These are phyloP conservation scores for Phalangium opilio DNA, from an alignment of 2,888 invertebrate genomes.

Conservation along the genomic window DNA sequence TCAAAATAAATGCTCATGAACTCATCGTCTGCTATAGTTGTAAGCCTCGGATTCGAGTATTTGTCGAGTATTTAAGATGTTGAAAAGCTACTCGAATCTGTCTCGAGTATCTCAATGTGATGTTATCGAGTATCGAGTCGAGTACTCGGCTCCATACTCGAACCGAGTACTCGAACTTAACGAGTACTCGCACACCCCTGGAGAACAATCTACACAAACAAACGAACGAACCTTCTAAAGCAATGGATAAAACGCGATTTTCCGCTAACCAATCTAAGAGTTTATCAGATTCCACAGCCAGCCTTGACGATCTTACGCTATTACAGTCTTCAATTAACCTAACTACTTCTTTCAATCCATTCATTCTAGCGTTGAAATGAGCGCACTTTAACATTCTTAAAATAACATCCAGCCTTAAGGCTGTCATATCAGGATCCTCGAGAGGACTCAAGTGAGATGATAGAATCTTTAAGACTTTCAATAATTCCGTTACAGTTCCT, in stretches of 20 bases:
- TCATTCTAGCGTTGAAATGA: conserved; percentile 38
- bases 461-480: conserved; percentile 32
- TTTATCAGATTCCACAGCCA: conserved; percentile 28
- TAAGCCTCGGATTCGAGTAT: no score
- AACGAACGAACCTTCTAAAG: conserved; percentile 34
- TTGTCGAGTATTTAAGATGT: no score
- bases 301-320: conserved; percentile 24
- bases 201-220: no score
- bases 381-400: conserved; percentile 35
- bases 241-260: conserved; percentile 33
- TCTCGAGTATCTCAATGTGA: no score
- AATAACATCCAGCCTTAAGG: conserved; percentile 29
- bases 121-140: no score
- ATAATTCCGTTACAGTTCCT: conserved; percentile 31
- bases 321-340: conserved; percentile 32
- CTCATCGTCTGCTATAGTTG: no score
- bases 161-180: no score
- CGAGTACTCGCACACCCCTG: no score
- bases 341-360: conserved; percentile 35
- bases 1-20: no score
- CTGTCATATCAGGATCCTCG: conserved; percentile 30
- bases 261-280: conserved; percentile 35
- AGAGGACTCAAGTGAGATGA: conserved; percentile 33
- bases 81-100: no score
- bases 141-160: no score